A percentile compares a stretch with the other conserved stretches of the same genome.
These are phyloP conservation scores for Catharus bicknelli DNA, from an alignment of 2,113 vertebrate species.

Conservation along the genomic window DNA sequence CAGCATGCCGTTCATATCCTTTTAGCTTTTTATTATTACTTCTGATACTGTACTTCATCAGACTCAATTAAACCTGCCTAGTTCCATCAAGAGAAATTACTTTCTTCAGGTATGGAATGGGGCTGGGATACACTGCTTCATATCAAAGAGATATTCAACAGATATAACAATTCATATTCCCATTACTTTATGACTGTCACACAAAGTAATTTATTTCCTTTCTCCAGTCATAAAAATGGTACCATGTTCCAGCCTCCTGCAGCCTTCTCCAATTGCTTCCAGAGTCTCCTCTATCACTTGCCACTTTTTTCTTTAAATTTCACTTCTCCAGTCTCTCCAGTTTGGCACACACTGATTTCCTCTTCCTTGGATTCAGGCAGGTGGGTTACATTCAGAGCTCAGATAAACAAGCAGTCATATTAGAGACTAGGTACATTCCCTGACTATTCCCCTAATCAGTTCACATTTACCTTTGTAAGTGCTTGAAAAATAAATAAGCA, in stretches of 20 bases:
- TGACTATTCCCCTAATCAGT: constrained; percentile 17
- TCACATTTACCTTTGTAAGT: constrained; percentile 46
- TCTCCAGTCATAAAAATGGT: not conserved
- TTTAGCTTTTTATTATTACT: constrained; percentile 63
- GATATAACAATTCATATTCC: constrained; percentile 36
- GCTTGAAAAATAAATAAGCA: constrained; percentile 53
- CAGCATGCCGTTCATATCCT: constrained; percentile 53
- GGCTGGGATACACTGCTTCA: not conserved
- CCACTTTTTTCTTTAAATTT: not conserved
- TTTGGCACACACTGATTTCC: constrained; percentile 1
- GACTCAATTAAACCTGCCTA: constrained; percentile 40
- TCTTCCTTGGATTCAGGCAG: not conserved
- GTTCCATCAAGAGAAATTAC: constrained; percentile 44
- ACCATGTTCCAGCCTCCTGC: not conserved
- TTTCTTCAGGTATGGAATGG: constrained; percentile 24
- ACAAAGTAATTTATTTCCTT: constrained; percentile 12
- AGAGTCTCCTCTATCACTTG: not conserved
- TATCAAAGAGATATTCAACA: constrained; percentile 14
- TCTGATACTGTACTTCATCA: constrained; percentile 63
- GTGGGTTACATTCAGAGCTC: constrained; percentile 33
- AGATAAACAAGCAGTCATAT: constrained; percentile 5
- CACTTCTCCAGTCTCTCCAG: not conserved
- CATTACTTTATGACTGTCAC: constrained; percentile 14
- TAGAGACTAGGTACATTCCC: constrained; percentile 2
- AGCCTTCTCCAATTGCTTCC: not conserved